Base-by-base conservation (phyloP, 1,140 invertebrate species). In the Atta cephalotes region DNA sequence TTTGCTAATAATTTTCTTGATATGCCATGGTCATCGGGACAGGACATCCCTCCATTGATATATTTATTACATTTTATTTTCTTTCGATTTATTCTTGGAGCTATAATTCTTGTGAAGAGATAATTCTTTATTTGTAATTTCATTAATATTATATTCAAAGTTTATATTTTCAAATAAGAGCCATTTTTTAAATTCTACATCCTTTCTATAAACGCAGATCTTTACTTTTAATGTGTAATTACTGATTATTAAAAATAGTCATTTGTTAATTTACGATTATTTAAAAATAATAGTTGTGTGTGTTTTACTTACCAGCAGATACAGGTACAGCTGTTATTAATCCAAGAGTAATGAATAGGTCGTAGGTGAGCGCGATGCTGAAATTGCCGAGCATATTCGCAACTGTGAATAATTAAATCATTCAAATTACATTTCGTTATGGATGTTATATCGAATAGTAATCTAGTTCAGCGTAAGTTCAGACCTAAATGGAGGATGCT, bases 301-400 rank as follows among this genome's bases (percentile, higher is more conserved):
- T 45, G 1, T 25, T 72, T 58, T 58, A 21, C 85, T 87, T 91
- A 99, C 98, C 98, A 95, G 98, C 98, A 82, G 98, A 99, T 82
- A 99, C 97, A 76, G 98, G 98, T 90, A 99, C 98, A 65, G 98
- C 98, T 71, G 98, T 97, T 88, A 99, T 98, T 80, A 99, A 96
- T 89, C 98, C 98, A 68, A 99, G 96, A 31, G 98, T 99, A 60
- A 99, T 98, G 95, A 99, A 99, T 87, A 99, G 96, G 94, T 98
- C 98, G 94, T 99, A 99, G 2, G 98, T 99, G 74, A 98, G 95
- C 66, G 97, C 97, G 78, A 98, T 97, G 87, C 98, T 98, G 95
- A 99, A 99, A 95, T 98, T 98, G 89, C 97, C 98, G 91, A 99
- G 95, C 94, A 99, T 96, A 94, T 98, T 98, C 90, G 98, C 98